Conservation (phyloP, 2,797 vertebrate genomes). For the Poeciliopsis turneri region DNA sequence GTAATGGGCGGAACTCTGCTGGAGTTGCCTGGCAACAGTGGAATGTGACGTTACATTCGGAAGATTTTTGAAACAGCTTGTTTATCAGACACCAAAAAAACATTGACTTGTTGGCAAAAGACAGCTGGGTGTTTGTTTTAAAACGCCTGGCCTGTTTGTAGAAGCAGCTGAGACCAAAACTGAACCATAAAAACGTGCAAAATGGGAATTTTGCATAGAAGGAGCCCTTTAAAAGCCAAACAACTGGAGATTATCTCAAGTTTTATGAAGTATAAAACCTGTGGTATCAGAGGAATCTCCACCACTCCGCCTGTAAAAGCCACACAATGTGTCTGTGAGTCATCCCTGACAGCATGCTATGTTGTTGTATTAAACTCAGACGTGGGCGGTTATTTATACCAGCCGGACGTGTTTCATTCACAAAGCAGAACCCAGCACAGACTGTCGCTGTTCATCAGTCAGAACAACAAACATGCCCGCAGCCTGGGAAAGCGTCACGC, state of each 20-base stretch:
- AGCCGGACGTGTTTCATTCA: conserved; percentile 13
- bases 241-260: background rate
- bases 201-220: too few relatives aligned
- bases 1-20: too few relatives aligned
- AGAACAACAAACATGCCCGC: conserved; percentile 1
- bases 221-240: background rate
- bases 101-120: too few relatives aligned
- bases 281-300: background rate
- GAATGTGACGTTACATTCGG: too few relatives aligned
- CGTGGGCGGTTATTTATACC: conserved; percentile 32
- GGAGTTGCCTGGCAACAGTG: too few relatives aligned
- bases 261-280: background rate
- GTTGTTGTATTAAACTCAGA: conserved; percentile 16
- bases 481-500: background rate
- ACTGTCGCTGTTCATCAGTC: background rate
- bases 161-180: too few relatives aligned
- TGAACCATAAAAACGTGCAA: too few relatives aligned
- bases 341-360: conserved; percentile 24
- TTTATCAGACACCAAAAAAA: too few relatives aligned
- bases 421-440: conserved; percentile 32
- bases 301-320: background rate
- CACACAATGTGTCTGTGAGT: conserved; percentile 29
- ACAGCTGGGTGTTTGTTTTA: too few relatives aligned
- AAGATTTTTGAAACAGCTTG: too few relatives aligned
- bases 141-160: too few relatives aligned